Percentiles rank a stretch among this genome's conserved stretches.
These are phyloP conservation scores for Trinorchestia longiramus DNA, from an alignment of 1,140 invertebrate species.

Conservation along the genomic window DNA sequence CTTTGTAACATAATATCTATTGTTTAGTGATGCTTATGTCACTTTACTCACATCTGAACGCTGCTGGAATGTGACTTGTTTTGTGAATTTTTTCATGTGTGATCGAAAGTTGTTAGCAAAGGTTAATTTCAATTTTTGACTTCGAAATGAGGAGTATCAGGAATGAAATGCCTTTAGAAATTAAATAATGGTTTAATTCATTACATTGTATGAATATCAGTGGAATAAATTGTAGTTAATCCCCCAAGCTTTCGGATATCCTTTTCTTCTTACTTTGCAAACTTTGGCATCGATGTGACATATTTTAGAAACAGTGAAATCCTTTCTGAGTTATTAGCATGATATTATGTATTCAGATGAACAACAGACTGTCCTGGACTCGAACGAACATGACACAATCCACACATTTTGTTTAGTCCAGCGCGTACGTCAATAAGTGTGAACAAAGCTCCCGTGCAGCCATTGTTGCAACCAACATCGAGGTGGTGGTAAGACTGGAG, in stretches of 20 bases:
- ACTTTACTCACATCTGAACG: too few relatives aligned
- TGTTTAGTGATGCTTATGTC: too few relatives aligned
- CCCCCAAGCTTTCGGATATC: not conserved
- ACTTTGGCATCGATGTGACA: not conserved
- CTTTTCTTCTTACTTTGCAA: not conserved
- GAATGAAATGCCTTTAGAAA: not conserved
- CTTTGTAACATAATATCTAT: too few relatives aligned
- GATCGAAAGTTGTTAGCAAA: not conserved
- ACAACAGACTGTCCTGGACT: not conserved
- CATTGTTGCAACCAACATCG: not conserved
- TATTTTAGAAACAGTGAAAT: not conserved
- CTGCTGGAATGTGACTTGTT: too few relatives aligned
- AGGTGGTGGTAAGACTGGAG: not conserved
- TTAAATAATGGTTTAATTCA: not conserved
- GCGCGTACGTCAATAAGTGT: not conserved
- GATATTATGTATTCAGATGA: not conserved
- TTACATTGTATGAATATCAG: not conserved
- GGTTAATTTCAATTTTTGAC: not conserved
- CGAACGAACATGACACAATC: not conserved
- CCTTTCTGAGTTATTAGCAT: not conserved
- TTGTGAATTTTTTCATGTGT: not conserved
- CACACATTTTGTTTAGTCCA: not conserved
- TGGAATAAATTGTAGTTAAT: not conserved
- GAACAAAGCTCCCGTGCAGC: not conserved
- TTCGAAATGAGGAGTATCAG: not conserved